phyloP scores from a whole-genome alignment of 1,140 invertebrate genomes.

The Drosophila elegans region DNA sequence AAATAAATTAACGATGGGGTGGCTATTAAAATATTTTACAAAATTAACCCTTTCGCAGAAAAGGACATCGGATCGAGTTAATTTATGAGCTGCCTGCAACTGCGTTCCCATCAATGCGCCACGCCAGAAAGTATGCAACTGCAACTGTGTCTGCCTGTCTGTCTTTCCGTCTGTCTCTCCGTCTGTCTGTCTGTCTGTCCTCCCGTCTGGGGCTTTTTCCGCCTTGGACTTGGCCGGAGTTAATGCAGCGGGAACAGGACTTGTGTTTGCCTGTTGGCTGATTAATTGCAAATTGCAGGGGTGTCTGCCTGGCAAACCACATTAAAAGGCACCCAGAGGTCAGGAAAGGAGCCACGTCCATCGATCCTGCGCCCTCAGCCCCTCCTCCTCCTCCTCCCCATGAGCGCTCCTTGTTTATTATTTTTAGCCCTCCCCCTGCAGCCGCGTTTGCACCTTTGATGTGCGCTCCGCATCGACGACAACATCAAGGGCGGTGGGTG shows the following conservation, averaged over 20 bases:
- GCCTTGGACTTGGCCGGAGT: conserved; percentile 36
- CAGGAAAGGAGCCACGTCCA: conserved; percentile 60
- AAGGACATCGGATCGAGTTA: conserved; percentile 38
- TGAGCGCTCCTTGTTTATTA: conserved; percentile 81
- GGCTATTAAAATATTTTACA: conserved; percentile 77
- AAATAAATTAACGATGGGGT: conserved; percentile 64
- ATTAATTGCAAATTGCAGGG: conserved; percentile 81
- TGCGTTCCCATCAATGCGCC: conserved; percentile 47
- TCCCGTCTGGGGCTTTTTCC: conserved; percentile 22
- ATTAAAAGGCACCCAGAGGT: conserved; percentile 79
- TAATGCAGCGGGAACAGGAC: conserved; percentile 33
- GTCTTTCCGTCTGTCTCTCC: neutral
- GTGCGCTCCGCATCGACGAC: conserved; percentile 62
- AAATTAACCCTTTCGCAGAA: conserved; percentile 65
- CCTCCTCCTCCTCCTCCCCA: conserved; percentile 32
- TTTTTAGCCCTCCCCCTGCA: conserved; percentile 55
- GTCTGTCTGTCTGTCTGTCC: conserved; percentile 9
- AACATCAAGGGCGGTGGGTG: conserved; percentile 30
- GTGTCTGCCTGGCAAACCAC: conserved; percentile 76
- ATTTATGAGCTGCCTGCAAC: conserved; percentile 61
- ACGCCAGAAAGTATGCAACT: conserved; percentile 47
- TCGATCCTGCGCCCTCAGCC: conserved; percentile 42
- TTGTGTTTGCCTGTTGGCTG: conserved; percentile 67
- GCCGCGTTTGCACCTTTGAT: conserved; percentile 74
- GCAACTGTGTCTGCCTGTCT: conserved; percentile 26